Evolutionary conservation across 2,797 vertebrate genomes (phyloP).

Genomic region (Channallabes apus): DNA sequence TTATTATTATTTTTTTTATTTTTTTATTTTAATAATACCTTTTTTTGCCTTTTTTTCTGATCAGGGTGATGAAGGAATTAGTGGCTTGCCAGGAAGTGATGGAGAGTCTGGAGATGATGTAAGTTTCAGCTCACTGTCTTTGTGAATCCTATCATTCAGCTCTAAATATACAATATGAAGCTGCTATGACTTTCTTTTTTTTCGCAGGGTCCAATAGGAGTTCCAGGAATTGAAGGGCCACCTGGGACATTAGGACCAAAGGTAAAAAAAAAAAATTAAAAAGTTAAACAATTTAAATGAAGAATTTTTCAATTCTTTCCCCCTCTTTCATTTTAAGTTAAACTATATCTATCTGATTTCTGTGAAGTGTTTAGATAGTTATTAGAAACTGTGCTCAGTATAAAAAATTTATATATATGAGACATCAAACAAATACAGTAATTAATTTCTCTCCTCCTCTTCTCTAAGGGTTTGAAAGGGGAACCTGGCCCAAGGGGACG

Average conservation of each 20-base stretch:
- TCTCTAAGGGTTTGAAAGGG: conserved; percentile 68
- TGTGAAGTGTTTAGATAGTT: background rate
- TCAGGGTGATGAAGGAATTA: conserved; percentile 60
- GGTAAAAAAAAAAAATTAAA: conserved; percentile 35
- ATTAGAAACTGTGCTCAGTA: background rate
- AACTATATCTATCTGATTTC: background rate
- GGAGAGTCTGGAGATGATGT: conserved; percentile 74
- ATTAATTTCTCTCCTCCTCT: background rate
- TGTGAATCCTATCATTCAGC: background rate
- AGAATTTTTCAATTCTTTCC: too few relatives aligned
- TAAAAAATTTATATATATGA: background rate
- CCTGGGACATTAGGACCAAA: conserved; percentile 64
- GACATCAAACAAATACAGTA: background rate
- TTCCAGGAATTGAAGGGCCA: conserved; percentile 62
- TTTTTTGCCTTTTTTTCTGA: conserved; percentile 8
- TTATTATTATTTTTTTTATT: background rate
- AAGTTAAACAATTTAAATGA: too few relatives aligned
- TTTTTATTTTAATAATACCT: background rate
- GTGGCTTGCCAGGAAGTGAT: conserved; percentile 66
- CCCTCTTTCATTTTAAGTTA: background rate
- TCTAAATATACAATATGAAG: background rate
- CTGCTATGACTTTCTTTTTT: background rate
- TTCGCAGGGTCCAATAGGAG: conserved; percentile 64
- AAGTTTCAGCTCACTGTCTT: conserved; percentile 39
- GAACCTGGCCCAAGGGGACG: conserved; percentile 66